Evolutionary conservation across 1,140 invertebrate genomes (phyloP).

Genomic region (Drosophila dunni): DNA sequence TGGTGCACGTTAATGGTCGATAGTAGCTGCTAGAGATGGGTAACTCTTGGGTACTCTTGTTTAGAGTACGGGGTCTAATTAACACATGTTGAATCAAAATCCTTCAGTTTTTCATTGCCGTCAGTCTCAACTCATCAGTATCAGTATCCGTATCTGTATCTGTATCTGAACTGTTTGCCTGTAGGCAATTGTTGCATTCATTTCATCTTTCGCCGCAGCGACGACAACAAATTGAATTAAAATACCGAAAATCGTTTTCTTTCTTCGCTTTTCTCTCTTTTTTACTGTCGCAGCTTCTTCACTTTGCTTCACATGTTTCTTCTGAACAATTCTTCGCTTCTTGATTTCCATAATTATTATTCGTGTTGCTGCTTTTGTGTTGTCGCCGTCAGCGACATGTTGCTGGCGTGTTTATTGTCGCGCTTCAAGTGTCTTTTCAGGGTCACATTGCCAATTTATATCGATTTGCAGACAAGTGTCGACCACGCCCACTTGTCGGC

Average conservation of each 20-base stretch:
- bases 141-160: neutral
- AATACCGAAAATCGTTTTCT: slow-evolving; percentile 64
- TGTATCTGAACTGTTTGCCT: neutral
- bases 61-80: too few species aligned
- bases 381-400: slow-evolving; percentile 42
- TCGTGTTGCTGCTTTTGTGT: slow-evolving; percentile 46
- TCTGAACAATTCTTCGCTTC: slow-evolving; percentile 12
- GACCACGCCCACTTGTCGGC: slow-evolving; percentile 31
- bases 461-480: slow-evolving; percentile 48
- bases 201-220: slow-evolving; percentile 45
- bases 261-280: slow-evolving; percentile 14
- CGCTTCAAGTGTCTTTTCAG: slow-evolving; percentile 47
- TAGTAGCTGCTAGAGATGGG: too few species aligned
- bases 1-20: too few species aligned
- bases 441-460: slow-evolving; percentile 76
- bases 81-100: neutral
- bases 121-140: slow-evolving; percentile 2
- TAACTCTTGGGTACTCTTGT: too few species aligned
- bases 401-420: slow-evolving; percentile 17
- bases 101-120: slow-evolving; percentile 2
- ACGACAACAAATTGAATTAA: slow-evolving; percentile 68
- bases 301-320: neutral
- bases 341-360: slow-evolving; percentile 77
- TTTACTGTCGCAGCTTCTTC: slow-evolving; percentile 37
- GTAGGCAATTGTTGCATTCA: slow-evolving; percentile 44